Percentiles rank a stretch among this genome's conserved stretches.
phyloP scores from a whole-genome alignment of 2,113 vertebrate genomes.

The Micromys minutus region DNA sequence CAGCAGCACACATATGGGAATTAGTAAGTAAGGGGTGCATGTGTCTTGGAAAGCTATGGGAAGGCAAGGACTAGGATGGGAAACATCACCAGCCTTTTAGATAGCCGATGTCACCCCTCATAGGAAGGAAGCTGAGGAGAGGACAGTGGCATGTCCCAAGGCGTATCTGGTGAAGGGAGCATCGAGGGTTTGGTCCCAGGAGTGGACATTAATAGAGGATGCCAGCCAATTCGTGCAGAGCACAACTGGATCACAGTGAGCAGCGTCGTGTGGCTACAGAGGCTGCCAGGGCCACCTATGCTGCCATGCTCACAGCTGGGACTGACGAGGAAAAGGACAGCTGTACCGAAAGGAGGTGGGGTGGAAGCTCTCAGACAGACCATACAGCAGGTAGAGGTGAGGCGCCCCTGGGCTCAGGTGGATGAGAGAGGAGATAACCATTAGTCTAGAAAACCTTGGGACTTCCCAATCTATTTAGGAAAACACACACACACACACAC shows the following conservation, averaged over 20 bases:
- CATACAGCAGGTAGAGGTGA: not conserved
- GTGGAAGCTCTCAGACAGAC: not conserved
- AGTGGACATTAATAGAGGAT: not conserved
- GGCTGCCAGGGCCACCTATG: not conserved
- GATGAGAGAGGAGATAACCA: rapidly evolving
- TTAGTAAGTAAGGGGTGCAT: not conserved
- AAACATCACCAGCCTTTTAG: not conserved
- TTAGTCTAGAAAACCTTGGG: not conserved
- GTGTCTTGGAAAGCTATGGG: not conserved
- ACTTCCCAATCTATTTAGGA: not conserved
- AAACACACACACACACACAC: not conserved
- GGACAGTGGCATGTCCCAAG: not conserved
- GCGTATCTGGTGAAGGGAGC: not conserved
- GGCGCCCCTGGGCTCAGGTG: not conserved
- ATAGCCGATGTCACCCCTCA: not conserved
- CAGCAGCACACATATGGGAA: rapidly evolving
- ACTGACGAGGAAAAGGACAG: not conserved
- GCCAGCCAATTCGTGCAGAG: rapidly evolving
- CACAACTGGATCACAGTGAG: rapidly evolving
- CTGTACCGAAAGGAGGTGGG: rapidly evolving
- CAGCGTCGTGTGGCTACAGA: not conserved
- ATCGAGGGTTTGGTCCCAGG: not conserved
- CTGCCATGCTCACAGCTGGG: rapidly evolving
- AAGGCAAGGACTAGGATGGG: not conserved
- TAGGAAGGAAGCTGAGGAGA: not conserved